Evolutionary conservation across 2,113 vertebrate species (phyloP), one percentile per base, ranked within the genome.

Genomic region (Dasypus novemcinctus): DNA sequence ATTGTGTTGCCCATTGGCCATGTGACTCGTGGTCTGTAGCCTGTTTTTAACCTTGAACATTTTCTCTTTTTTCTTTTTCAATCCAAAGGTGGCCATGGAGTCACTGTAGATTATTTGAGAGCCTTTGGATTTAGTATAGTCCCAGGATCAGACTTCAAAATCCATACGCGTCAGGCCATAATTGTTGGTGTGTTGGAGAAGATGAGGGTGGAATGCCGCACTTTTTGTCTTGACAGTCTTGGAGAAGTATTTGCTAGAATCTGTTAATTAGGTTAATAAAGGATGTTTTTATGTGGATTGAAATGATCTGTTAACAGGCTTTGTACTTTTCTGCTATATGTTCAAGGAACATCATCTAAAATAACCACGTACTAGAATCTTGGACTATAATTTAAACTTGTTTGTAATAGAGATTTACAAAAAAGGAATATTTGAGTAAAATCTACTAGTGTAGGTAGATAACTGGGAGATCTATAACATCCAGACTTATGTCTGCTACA

Each of bases 261-360:
- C 52, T 90, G 10, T 91, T 93, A 87, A 72, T 94, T 38, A 89
- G 52, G 18, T 72, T 15, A 89, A 68, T 80, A 78, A 68, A 89
- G 43, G 66, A 57, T 74, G 12, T 68, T 68, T 68, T 86, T 94
- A 85, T 69, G 4, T 79, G 75, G 57, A 74, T 80, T 90, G 57
- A 90, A 82, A 72, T 38, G 52, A 46, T 69, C 6, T 69, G 46
- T 86, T 86, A 43, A 69, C 15, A 94, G 66, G 54, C 52, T 71
- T 95, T 85, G 10, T 23, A 64, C 15, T 46, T 91, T 91, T n/a
- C 90, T 81, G 81, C 57, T 89, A 86, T 96, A 61, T 92, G 74
- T 86, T 92, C 23, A 81, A 86, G 64, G 31, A 88, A 85, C 15
- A 71, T 36, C 29, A 68, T 91, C 38, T 92, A 83, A 95, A 78